Conservation (phyloP, 2,888 invertebrate species). For the Cryptocephalus primarius region DNA sequence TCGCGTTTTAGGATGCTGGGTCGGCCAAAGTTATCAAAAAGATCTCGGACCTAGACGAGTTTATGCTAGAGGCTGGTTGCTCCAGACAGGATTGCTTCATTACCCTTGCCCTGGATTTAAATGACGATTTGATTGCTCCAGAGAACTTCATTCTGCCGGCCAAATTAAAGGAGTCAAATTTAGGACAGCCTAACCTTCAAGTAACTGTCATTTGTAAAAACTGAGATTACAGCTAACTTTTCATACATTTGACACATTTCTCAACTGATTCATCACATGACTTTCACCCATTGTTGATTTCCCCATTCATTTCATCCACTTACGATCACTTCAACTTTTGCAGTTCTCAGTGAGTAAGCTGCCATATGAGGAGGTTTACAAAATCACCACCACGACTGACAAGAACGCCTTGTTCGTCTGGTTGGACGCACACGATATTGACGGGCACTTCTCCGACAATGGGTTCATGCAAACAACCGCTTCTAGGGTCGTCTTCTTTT, state of each 20-base stretch:
- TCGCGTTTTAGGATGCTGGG: slow-evolving; percentile 11
- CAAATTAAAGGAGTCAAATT: not conserved
- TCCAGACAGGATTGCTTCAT: not conserved
- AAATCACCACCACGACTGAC: not conserved
- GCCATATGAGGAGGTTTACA: not conserved
- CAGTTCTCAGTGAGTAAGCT: too few relatives aligned
- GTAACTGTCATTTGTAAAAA: too few relatives aligned
- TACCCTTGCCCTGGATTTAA: too few relatives aligned
- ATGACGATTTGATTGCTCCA: not conserved
- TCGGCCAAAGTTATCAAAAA: slow-evolving; percentile 1
- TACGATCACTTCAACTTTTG: too few relatives aligned
- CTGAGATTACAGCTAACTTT: too few relatives aligned
- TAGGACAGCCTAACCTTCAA: too few relatives aligned
- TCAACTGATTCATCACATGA: too few relatives aligned
- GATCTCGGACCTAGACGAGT: not conserved
- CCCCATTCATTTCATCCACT: too few relatives aligned
- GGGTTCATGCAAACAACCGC: not conserved
- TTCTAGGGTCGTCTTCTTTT: not conserved
- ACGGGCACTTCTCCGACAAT: not conserved
- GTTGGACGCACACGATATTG: not conserved
- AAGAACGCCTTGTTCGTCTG: not conserved
- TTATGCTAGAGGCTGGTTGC: not conserved
- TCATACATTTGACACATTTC: too few relatives aligned
- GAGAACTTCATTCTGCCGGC: not conserved
- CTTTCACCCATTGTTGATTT: too few relatives aligned